Base-by-base conservation (phyloP, 2,113 vertebrate genomes). In the Notothenia rossii region DNA sequence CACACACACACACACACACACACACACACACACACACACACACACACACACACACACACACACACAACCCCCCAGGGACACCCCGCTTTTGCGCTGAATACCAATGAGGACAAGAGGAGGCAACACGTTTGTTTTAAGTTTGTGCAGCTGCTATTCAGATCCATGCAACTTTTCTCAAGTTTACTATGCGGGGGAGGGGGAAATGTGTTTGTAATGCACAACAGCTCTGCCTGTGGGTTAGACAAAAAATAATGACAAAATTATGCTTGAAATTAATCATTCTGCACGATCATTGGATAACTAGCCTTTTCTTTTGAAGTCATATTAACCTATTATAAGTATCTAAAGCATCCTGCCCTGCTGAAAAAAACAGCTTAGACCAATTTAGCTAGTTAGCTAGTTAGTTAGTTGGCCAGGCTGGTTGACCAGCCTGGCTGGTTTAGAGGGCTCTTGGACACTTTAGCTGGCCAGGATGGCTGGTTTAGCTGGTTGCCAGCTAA, bases 51-150 rank as follows among this genome's bases (percentile, higher is more conserved):
- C 83, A 64, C 18, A 75, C 79, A 59, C 69, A 50, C 64, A 61
- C 20, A 75, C 25, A 25, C 25, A 25, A 48, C 46, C 33, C 77
- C 87, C 25, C 36, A 8, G 53, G 67, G 82, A 86, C 73, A 72
- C 72, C 75, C 65, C 75, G 73, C 77, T 86, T 84, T 29, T 76
- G 69, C 54, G 17, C 66, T 85, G 86, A 86, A 89, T 91, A 88
- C 63, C 46, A 92, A 91, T 90, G 77, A 86, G 71, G 33, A 50
- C 68, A 72, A 76, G 14, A 45, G 48, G 25, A 33, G 65, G 49
- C 76, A 83, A 87, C 58, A 59, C 78, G 74, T 84, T 43, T 53
- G 29, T 40, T 40, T 40, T 50, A 72, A 77, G 81, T 82, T 68
- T 56, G 69, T 71, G 72, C 69, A 86, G 59, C 84, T 82, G 75